Evolutionary conservation across 2,797 vertebrate species (phyloP).

Genomic region (Cygnus olor): DNA sequence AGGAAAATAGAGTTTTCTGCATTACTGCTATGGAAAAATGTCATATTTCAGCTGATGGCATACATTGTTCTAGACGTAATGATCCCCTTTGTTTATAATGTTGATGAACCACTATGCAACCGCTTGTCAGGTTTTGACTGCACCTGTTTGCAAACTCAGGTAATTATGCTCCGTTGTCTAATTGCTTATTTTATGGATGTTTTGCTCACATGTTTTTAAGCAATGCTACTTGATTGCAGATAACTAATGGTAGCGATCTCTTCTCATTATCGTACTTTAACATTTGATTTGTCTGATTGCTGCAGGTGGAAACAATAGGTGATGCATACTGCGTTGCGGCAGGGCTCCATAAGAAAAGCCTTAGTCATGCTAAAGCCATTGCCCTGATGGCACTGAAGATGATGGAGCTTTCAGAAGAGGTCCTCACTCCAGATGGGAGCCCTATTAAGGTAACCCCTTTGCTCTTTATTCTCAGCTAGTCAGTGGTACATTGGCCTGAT

Average conservation of each 20-base stretch:
- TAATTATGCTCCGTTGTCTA: slow-evolving; percentile 66
- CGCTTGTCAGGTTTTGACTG: slow-evolving; percentile 30
- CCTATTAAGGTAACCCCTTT: slow-evolving; percentile 89
- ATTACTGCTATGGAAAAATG: neutral
- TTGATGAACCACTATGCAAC: slow-evolving; percentile 1
- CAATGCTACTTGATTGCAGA: slow-evolving; percentile 58
- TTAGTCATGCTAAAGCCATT: slow-evolving; percentile 94
- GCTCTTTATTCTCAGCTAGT: neutral
- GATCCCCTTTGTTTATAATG: slow-evolving; percentile 2
- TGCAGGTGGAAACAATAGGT: slow-evolving; percentile 98
- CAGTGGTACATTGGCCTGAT: neutral
- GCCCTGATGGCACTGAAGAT: slow-evolving; percentile 99
- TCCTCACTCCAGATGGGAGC: slow-evolving; percentile 93
- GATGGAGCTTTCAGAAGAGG: slow-evolving; percentile 99
- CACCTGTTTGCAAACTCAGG: slow-evolving; percentile 72
- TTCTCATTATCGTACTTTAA: slow-evolving; percentile 46
- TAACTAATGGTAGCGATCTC: slow-evolving; percentile 34
- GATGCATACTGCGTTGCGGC: slow-evolving; percentile 97
- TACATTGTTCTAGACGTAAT: neutral
- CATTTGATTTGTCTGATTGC: slow-evolving; percentile 66
- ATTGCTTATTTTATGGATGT: slow-evolving; percentile 72
- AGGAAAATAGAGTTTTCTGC: neutral
- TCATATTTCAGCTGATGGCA: neutral
- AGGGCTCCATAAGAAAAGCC: slow-evolving; percentile 94
- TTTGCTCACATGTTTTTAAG: slow-evolving; percentile 63